phyloP scores from a whole-genome alignment of 2,797 vertebrate species.

The Alca torda region DNA sequence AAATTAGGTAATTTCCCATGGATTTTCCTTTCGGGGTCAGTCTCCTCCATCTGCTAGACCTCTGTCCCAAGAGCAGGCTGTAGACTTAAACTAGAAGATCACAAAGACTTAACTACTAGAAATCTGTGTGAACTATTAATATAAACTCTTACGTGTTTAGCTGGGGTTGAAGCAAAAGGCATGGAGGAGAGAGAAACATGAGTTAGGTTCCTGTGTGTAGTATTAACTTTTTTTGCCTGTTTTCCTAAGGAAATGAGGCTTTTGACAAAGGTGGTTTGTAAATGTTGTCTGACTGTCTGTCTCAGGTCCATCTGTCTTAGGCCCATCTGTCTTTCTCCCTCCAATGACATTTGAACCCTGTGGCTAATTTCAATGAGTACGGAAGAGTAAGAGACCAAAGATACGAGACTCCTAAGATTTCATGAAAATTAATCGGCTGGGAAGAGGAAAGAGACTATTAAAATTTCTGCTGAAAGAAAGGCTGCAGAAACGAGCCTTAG shows the following conservation, averaged over 20 bases:
- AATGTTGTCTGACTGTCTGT: not conserved
- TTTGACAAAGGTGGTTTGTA: not conserved
- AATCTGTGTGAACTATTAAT: not conserved
- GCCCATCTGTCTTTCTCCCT: not conserved
- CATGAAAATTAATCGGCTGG: not conserved
- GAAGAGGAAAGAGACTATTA: not conserved
- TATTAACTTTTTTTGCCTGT: not conserved
- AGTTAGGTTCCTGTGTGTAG: not conserved
- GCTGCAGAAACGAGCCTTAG: not conserved
- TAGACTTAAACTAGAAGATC: not conserved
- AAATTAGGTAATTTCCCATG: not conserved
- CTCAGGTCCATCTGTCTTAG: not conserved
- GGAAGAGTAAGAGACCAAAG: not conserved
- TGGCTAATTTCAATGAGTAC: not conserved
- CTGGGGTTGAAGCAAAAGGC: not conserved
- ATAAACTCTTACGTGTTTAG: not conserved
- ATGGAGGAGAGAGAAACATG: not conserved
- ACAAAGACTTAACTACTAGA: not conserved
- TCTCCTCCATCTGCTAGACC: not conserved
- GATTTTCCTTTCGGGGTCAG: not conserved
- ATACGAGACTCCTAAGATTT: not conserved
- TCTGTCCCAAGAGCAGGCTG: not conserved
- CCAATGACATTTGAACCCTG: not conserved
- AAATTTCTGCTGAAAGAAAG: not conserved
- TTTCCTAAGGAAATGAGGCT: not conserved